Percentiles rank a stretch among this genome's conserved stretches.
Conservation (phyloP, 2,888 invertebrate genomes). For the Leucozona laternaria region DNA sequence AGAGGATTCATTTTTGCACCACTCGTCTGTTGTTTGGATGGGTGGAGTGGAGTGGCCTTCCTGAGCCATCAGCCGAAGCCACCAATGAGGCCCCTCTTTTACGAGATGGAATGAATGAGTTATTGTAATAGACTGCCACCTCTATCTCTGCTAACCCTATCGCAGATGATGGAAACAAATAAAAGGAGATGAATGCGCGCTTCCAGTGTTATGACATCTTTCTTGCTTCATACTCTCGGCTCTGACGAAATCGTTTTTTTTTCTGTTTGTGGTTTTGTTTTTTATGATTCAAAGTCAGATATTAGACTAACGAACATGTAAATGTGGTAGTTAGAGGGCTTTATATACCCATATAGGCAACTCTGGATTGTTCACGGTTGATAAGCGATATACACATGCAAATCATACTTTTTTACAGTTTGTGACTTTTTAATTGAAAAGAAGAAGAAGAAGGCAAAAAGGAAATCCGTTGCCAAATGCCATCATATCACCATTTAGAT, state of each 20-base stretch:
- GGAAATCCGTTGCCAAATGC: slow-evolving; percentile 9
- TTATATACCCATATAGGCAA: slow-evolving; percentile 22
- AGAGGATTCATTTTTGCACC: slow-evolving; percentile 46
- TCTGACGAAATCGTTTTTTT: slow-evolving; percentile 36
- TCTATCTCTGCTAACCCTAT: slow-evolving; percentile 56
- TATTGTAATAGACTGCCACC: slow-evolving; percentile 69
- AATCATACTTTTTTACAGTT: slow-evolving; percentile 39
- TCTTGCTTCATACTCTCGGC: slow-evolving; percentile 55
- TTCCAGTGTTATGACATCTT: slow-evolving; percentile 73
- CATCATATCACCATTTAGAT: slow-evolving; percentile 45
- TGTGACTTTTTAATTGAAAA: slow-evolving; percentile 57
- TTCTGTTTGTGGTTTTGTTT: background rate
- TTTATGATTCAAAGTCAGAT: slow-evolving; percentile 39
- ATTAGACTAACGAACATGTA: slow-evolving; percentile 46
- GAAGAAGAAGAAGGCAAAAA: slow-evolving; percentile 13
- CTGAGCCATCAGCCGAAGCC: background rate
- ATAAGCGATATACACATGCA: slow-evolving; percentile 54
- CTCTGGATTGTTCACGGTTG: slow-evolving; percentile 28
- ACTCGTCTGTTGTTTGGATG: slow-evolving; percentile 35
- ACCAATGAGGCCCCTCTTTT: background rate
- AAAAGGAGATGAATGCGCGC: slow-evolving; percentile 66
- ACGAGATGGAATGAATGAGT: slow-evolving; percentile 62
- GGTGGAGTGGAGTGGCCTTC: slow-evolving; percentile 56
- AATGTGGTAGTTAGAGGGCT: slow-evolving; percentile 31
- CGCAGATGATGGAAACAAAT: slow-evolving; percentile 60